A percentile compares a stretch with the other conserved stretches of the same genome.
phyloP scores from a whole-genome alignment of 2,113 vertebrate genomes.

The Aplodontia rufa region DNA sequence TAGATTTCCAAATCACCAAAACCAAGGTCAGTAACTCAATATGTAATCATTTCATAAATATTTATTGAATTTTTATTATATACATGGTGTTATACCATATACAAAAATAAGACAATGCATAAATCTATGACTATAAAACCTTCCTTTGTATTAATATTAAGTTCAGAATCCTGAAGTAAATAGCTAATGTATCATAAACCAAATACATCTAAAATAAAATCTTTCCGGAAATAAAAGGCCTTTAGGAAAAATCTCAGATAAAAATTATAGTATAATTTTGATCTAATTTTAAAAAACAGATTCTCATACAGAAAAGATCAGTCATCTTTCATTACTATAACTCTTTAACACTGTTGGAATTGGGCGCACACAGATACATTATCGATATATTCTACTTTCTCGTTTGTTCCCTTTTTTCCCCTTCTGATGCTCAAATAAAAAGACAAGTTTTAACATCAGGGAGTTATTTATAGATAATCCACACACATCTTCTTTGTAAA shows the following conservation, averaged over 20 bases:
- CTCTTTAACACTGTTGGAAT: neutral
- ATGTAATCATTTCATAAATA: conserved; percentile 1
- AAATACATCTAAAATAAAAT: conserved; percentile 7
- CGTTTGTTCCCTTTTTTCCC: conserved; percentile 6
- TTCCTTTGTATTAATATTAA: neutral
- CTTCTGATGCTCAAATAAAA: neutral
- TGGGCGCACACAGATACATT: neutral
- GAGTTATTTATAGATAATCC: conserved; percentile 4
- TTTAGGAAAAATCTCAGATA: neutral
- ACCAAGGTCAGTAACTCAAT: neutral
- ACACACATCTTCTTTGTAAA: neutral
- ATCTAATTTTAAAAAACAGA: neutral
- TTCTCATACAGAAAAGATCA: neutral
- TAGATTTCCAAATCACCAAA: neutral
- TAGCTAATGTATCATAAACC: neutral
- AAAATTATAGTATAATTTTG: conserved; percentile 25
- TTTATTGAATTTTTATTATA: neutral
- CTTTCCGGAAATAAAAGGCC: neutral
- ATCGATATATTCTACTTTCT: neutral
- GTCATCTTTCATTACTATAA: neutral
- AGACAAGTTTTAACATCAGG: neutral
- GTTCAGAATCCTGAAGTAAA: neutral
- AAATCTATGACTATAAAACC: neutral
- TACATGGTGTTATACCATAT: neutral
- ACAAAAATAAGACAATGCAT: neutral